A percentile compares a stretch with the other conserved stretches of the same genome.
Evolutionary conservation across 2,797 vertebrate species (phyloP).

Genomic region (Myioborus melanocephalus): DNA sequence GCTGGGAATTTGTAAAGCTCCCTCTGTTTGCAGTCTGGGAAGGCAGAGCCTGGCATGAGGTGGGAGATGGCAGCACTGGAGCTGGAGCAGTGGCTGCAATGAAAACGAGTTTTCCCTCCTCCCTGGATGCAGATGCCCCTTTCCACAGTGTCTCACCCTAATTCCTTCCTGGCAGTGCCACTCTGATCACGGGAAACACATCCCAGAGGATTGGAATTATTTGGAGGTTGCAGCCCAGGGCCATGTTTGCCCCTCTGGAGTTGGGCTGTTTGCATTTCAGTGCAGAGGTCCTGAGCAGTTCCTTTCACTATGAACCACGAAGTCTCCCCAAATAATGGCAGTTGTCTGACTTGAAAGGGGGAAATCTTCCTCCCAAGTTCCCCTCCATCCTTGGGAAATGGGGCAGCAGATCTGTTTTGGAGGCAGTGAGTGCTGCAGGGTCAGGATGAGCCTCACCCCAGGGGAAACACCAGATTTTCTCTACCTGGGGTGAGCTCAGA

Average conservation of each 20-base stretch:
- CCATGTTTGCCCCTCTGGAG: neutral
- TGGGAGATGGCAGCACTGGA: neutral
- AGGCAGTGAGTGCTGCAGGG: neutral
- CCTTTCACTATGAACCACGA: rapidly evolving
- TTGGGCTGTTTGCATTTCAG: neutral
- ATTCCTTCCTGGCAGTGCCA: neutral
- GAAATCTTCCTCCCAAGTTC: neutral
- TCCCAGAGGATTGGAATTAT: neutral
- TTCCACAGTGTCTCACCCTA: neutral
- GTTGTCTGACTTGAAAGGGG: rapidly evolving
- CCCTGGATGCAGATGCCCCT: neutral
- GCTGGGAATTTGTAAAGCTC: neutral
- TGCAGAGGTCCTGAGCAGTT: neutral
- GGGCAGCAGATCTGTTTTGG: neutral
- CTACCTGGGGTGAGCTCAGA: neutral
- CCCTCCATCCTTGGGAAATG: neutral
- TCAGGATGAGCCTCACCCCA: neutral
- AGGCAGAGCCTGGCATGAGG: neutral
- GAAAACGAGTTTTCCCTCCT: neutral
- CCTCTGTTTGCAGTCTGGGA: neutral
- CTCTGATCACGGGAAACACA: neutral
- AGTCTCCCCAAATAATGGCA: neutral
- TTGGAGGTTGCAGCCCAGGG: neutral
- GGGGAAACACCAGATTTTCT: neutral
- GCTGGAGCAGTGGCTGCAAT: neutral